Percentiles rank a stretch among this genome's conserved stretches.
Conservation (phyloP, 2,888 invertebrate genomes). For the Marronus borbonicus region DNA sequence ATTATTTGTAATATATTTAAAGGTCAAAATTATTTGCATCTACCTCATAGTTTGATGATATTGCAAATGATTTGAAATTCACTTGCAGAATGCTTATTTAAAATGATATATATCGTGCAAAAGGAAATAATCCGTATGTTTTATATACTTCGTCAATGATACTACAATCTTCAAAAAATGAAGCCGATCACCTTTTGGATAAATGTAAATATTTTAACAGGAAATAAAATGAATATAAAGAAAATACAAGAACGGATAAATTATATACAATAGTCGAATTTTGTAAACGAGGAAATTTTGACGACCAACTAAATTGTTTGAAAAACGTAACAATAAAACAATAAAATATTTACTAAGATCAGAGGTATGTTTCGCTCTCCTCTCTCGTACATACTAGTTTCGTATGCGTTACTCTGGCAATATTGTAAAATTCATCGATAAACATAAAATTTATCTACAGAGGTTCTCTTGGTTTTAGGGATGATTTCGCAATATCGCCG, state of each 20-base stretch:
- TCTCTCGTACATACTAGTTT: slow-evolving; percentile 1
- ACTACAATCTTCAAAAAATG: slow-evolving; percentile 12
- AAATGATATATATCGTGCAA: slow-evolving; percentile 2
- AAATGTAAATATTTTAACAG: slow-evolving; percentile 45
- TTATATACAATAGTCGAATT: slow-evolving; percentile 38
- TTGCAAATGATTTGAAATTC: background rate
- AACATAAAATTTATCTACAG: slow-evolving; percentile 43
- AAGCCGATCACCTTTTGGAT: background rate
- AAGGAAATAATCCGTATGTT: slow-evolving; percentile 27
- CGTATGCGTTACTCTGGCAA: slow-evolving; percentile 32
- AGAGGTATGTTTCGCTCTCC: slow-evolving; percentile 6
- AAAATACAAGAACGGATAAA: slow-evolving; percentile 1
- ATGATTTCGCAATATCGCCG: slow-evolving; percentile 31
- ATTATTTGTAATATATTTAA: slow-evolving; percentile 8
- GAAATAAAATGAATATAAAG: slow-evolving; percentile 30
- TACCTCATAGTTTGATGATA: slow-evolving; percentile 31
- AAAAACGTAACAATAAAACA: slow-evolving; percentile 51
- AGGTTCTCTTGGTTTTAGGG: background rate
- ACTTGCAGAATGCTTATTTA: slow-evolving; percentile 3
- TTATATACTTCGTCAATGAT: slow-evolving; percentile 30
- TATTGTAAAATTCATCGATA: slow-evolving; percentile 22
- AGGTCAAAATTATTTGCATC: slow-evolving; percentile 47
- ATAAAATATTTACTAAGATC: slow-evolving; percentile 44
- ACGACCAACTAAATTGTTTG: slow-evolving; percentile 13
- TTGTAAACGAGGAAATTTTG: slow-evolving; percentile 35